phyloP scores from a whole-genome alignment of 1,140 invertebrate genomes.

The Zophobas atratus region DNA sequence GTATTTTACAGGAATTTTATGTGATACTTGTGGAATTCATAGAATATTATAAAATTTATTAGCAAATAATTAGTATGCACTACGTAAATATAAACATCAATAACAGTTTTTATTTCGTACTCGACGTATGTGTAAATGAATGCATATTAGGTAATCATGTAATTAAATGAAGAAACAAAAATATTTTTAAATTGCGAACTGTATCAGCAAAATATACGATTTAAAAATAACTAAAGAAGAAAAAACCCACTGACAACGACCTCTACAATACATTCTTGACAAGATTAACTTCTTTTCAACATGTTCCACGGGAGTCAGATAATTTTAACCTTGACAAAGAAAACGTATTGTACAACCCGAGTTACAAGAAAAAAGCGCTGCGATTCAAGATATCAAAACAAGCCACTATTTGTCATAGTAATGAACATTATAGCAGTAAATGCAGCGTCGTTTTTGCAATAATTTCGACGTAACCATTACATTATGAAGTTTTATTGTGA shows the following conservation, averaged over 20 bases:
- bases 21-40: no score
- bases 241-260: slow-evolving; percentile 29
- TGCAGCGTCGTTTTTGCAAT: slow-evolving; percentile 34
- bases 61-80: no score
- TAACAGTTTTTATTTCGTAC: no score
- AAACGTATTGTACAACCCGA: slow-evolving; percentile 34
- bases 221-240: slow-evolving; percentile 13
- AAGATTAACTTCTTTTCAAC: slow-evolving; percentile 39
- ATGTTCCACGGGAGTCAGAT: slow-evolving; percentile 31
- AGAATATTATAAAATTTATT: no score
- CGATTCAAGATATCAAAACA: slow-evolving; percentile 42
- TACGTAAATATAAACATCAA: no score
- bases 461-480: slow-evolving; percentile 41
- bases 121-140: no score
- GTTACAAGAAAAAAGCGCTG: slow-evolving; percentile 30
- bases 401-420: slow-evolving; percentile 42
- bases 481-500: slow-evolving; percentile 41
- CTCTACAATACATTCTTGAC: slow-evolving; percentile 34
- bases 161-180: no score
- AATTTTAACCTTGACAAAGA: slow-evolving; percentile 43
- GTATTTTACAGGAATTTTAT: no score
- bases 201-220: background rate
- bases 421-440: slow-evolving; percentile 39
- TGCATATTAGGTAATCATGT: no score
- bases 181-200: no score